phyloP scores from a whole-genome alignment of 2,888 invertebrate species.

The Cryptocephalus moraei region DNA sequence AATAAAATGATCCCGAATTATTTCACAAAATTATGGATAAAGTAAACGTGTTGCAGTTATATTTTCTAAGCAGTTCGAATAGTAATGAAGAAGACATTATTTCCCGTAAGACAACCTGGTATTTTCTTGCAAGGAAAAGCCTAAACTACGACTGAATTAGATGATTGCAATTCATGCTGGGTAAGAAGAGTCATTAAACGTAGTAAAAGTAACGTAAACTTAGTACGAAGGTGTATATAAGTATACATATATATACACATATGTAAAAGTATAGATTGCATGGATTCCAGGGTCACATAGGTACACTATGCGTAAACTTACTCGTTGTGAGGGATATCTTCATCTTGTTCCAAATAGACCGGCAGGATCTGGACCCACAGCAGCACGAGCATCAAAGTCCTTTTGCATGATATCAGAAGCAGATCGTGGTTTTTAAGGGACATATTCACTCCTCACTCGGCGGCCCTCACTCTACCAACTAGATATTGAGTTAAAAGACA shows the following conservation, averaged over 20 bases:
- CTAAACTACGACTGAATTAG: too few species aligned
- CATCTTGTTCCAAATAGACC: slow-evolving; percentile 63
- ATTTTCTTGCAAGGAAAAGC: too few species aligned
- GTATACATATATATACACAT: not conserved
- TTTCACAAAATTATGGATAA: too few species aligned
- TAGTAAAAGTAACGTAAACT: not conserved
- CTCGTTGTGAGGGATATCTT: slow-evolving; percentile 86
- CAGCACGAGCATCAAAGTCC: slow-evolving; percentile 16
- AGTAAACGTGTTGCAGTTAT: too few species aligned
- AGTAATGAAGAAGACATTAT: too few species aligned
- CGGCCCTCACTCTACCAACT: slow-evolving; percentile 8
- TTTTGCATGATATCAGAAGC: slow-evolving; percentile 10
- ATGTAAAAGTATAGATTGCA: not conserved
- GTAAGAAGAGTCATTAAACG: not conserved
- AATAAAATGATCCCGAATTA: too few species aligned
- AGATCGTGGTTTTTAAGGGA: slow-evolving; percentile 21
- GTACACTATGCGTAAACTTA: slow-evolving; percentile 44
- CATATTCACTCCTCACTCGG: slow-evolving; percentile 21
- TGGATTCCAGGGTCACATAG: not conserved
- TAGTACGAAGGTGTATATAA: not conserved
- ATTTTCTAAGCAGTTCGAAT: too few species aligned
- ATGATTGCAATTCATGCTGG: not conserved
- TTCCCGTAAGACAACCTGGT: too few species aligned
- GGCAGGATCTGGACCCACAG: slow-evolving; percentile 33
- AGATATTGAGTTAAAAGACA: slow-evolving; percentile 9